Evolutionary conservation across 2,888 invertebrate genomes (phyloP).

Genomic region (Hirtodrosophila alboralis): DNA sequence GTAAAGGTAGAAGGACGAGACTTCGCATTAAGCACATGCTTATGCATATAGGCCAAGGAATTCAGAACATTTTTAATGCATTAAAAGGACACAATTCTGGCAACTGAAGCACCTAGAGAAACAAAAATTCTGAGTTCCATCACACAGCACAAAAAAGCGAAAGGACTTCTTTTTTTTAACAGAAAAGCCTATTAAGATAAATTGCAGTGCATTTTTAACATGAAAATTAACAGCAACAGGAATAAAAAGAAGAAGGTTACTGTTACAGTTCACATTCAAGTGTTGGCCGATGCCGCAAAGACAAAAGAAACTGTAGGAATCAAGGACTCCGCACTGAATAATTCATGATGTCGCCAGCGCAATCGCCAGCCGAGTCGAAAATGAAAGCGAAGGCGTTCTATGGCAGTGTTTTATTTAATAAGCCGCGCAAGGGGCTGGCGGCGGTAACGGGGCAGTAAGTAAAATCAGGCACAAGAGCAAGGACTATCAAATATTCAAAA

Average conservation of each 20-base stretch:
- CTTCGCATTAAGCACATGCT: constrained; percentile 13
- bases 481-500: constrained; percentile 73
- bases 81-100: constrained; percentile 37
- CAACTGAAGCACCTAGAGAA: constrained; percentile 38
- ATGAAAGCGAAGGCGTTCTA: constrained; percentile 31
- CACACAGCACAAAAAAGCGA: constrained; percentile 24
- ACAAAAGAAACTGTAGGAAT: constrained; percentile 51
- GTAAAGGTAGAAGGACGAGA: neutral
- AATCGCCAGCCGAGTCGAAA: constrained; percentile 19
- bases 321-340: constrained; percentile 70
- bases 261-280: constrained; percentile 25
- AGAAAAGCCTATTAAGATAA: constrained; percentile 72
- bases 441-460: neutral
- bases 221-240: constrained; percentile 58
- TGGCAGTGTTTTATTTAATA: constrained; percentile 67
- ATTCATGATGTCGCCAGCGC: constrained; percentile 65
- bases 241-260: constrained; percentile 14
- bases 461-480: constrained; percentile 57
- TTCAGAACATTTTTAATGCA: constrained; percentile 60
- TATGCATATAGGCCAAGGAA: constrained; percentile 47
- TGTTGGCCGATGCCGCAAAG: constrained; percentile 36
- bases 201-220: constrained; percentile 72
- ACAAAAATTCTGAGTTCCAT: constrained; percentile 57
- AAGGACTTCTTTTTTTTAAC: constrained; percentile 39
- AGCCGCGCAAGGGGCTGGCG: constrained; percentile 33